phyloP scores from a whole-genome alignment of 2,113 vertebrate genomes.

The Saguinus imperator region DNA sequence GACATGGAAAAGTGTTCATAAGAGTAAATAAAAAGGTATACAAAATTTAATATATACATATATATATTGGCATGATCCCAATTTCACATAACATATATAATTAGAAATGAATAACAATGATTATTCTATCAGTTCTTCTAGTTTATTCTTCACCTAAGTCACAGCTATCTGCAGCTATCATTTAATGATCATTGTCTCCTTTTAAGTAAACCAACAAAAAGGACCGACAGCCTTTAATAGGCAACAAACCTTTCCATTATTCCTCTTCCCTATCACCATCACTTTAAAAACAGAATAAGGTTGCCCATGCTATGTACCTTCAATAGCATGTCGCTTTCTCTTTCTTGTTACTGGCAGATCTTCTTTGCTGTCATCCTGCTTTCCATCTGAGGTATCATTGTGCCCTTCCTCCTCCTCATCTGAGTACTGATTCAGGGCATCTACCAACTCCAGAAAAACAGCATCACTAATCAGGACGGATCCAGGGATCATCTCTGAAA shows the following conservation, averaged over 20 bases:
- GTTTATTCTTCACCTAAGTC: background rate
- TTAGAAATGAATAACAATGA: background rate
- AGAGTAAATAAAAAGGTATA: constrained; percentile 6
- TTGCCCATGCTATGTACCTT: constrained; percentile 73
- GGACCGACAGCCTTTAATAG: background rate
- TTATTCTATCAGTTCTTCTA: background rate
- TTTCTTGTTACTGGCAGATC: constrained; percentile 86
- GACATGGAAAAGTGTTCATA: background rate
- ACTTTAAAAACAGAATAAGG: background rate
- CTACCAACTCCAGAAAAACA: constrained; percentile 96
- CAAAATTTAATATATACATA: background rate
- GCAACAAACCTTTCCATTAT: background rate
- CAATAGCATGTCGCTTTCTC: constrained; percentile 83
- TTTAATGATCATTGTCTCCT: background rate
- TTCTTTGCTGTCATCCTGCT: constrained; percentile 87
- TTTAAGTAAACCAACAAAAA: background rate
- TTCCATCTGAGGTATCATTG: constrained; percentile 80
- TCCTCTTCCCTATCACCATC: background rate
- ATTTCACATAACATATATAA: background rate
- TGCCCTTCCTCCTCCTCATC: constrained; percentile 94
- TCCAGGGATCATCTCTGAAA: constrained; percentile 87
- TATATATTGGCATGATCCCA: background rate
- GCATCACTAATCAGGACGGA: constrained; percentile 96
- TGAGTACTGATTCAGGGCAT: constrained; percentile 93
- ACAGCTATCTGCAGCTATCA: background rate